Evolutionary conservation across 2,113 vertebrate species (phyloP).

Genomic region (Sinocyclocheilus anshuiensis): DNA sequence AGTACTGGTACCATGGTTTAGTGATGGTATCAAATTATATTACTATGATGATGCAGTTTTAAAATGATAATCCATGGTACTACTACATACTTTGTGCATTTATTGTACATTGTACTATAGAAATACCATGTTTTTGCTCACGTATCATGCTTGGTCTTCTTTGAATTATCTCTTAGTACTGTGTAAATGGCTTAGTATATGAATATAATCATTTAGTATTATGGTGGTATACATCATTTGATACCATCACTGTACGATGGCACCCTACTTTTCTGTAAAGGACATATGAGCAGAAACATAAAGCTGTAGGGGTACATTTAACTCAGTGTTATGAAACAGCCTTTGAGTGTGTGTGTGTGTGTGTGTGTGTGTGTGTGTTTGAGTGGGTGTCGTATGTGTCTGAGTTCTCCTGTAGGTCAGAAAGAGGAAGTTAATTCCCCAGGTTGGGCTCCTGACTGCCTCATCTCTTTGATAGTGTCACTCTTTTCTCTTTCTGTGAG

Average conservation of each 20-base stretch:
- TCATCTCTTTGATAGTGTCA: constrained; percentile 55
- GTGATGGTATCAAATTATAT: no score
- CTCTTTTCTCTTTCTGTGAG: constrained; percentile 49
- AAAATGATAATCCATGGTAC: no score
- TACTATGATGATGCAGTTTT: no score
- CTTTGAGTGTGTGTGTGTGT: constrained; percentile 23
- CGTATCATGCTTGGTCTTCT: not conserved
- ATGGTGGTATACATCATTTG: not conserved
- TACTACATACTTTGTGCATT: no score
- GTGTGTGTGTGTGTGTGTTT: not conserved
- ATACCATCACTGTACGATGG: not conserved
- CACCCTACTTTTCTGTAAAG: not conserved
- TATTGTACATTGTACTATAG: not conserved
- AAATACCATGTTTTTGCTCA: not conserved
- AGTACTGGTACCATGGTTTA: no score
- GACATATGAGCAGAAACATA: not conserved
- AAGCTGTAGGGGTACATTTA: not conserved
- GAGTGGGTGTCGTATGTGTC: constrained; percentile 27
- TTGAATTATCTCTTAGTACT: not conserved
- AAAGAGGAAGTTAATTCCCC: constrained; percentile 52
- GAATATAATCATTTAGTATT: not conserved
- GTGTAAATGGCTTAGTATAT: not conserved
- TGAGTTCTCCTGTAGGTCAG: constrained; percentile 41
- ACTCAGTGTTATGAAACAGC: constrained; percentile 24
- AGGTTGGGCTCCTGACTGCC: constrained; percentile 42